Base-by-base conservation (phyloP, 2,797 vertebrate species). In the Scarus forsteni region DNA sequence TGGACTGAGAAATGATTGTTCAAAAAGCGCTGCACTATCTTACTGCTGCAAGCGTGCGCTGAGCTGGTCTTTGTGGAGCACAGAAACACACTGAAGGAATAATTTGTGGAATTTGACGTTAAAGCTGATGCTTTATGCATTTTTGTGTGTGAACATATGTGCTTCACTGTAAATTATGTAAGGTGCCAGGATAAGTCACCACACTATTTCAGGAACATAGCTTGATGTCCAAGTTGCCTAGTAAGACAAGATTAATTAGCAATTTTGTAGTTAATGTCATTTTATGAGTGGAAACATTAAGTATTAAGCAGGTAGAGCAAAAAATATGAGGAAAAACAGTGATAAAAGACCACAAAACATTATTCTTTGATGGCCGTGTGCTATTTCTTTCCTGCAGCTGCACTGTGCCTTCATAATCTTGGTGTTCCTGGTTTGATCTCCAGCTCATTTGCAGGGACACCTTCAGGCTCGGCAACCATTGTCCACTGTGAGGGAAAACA, bases 1-100 rank as follows among this genome's bases (percentile, higher is more conserved):
- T 49, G 73, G 80, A 89, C 86, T 81, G 91, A 88, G 81, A 89
- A 89, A 89, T 88, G 62, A 89, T 80, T 86, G 87, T 85, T 88
- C 85, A 89, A 89, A 89, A 61, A 60, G 72, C 60, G 56, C 69
- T 75, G 67, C 70, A 40, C 84, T 84, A 80, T 85, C 82, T 89
- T 81, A 57, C 74, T 79, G 52, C 73, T 75, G 62, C 67, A 76
- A 76, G 39, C 53, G 61, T 73, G 66, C 10, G 3, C 49, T 53
- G 43, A 74, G 67, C 68, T 39, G 60, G 40, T 73, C 61, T 66
- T 79, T 67, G 45, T 65, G 46, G 70, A 74, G 55, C 45, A 19
- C 60, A 38, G 75, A 68, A 58, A 71, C 56, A 66, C 44, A 36
- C 84, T 68, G 59, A 54, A 70, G 62, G 45, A 58, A 67, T 65